Conservation (phyloP, 1,140 invertebrate species). For the Ostrea denselamellosa region DNA sequence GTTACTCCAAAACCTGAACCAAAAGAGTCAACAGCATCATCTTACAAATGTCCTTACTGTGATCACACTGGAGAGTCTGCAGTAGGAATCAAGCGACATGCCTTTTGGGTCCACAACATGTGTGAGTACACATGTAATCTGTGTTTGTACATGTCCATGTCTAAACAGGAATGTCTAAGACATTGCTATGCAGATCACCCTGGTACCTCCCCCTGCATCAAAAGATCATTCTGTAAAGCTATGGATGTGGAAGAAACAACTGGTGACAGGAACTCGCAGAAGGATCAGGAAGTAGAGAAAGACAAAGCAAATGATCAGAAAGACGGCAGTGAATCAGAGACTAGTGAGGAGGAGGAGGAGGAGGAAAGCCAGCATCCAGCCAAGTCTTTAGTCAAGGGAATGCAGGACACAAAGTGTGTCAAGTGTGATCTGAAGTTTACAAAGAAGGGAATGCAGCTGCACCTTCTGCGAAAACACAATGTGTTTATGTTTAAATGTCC, state of each 20-base stretch:
- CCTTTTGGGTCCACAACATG: constrained; percentile 48
- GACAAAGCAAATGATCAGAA: background rate
- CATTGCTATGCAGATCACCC: constrained; percentile 46
- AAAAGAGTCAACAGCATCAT: background rate
- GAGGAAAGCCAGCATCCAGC: background rate
- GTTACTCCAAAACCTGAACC: background rate
- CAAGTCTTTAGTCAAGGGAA: background rate
- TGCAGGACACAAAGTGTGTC: background rate
- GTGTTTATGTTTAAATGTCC: constrained; percentile 41
- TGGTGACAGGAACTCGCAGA: background rate
- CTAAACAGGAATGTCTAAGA: constrained; percentile 44
- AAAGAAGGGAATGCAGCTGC: constrained; percentile 9
- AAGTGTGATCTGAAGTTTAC: constrained; percentile 41
- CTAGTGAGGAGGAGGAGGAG: constrained; percentile 23
- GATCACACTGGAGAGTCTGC: background rate
- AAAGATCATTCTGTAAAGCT: constrained; percentile 27
- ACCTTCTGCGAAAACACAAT: constrained; percentile 41
- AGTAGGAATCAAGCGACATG: constrained; percentile 42
- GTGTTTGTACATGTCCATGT: constrained; percentile 41
- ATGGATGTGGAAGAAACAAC: constrained; percentile 4
- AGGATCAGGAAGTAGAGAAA: background rate
- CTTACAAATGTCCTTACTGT: constrained; percentile 37
- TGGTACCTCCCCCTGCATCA: constrained; percentile 34
- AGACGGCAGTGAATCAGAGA: background rate
- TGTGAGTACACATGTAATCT: constrained; percentile 45